These are phyloP conservation scores for Bombus balteatus DNA, from an alignment of 1,140 invertebrate species.

Conservation along the genomic window DNA sequence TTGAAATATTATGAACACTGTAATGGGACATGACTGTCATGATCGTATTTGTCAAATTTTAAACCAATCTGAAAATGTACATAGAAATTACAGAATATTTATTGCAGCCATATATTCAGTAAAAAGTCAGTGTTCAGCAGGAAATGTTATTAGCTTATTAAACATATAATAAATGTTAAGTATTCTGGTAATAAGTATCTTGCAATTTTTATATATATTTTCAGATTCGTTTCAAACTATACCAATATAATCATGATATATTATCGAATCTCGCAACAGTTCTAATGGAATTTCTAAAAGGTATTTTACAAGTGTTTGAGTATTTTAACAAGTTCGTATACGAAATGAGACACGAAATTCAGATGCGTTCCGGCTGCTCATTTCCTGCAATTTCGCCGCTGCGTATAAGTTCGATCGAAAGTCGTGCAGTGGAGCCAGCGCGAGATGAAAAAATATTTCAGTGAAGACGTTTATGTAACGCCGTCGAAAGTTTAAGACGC, in stretches of 20 bases:
- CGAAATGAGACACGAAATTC: not conserved
- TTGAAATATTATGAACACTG: not conserved
- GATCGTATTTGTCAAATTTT: not conserved
- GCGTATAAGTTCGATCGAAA: not conserved
- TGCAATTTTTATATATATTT: too few relatives aligned
- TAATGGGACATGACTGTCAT: too few relatives aligned
- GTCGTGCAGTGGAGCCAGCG: not conserved
- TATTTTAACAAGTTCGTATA: too few relatives aligned
- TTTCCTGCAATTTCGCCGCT: not conserved
- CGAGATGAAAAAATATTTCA: not conserved
- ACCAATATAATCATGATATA: too few relatives aligned
- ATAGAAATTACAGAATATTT: not conserved
- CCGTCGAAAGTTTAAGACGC: conserved; percentile 1
- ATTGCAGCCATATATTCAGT: not conserved
- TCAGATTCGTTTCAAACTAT: too few relatives aligned
- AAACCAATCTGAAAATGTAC: not conserved
- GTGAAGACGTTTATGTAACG: not conserved
- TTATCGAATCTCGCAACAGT: too few relatives aligned
- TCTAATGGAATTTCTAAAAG: too few relatives aligned
- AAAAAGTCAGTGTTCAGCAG: too few relatives aligned
- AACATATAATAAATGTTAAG: too few relatives aligned
- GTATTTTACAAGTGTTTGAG: too few relatives aligned
- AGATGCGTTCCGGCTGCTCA: not conserved
- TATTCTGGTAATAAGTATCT: not conserved
- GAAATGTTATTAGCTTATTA: too few relatives aligned